Evolutionary conservation across 1,140 invertebrate genomes (phyloP).

Genomic region (Oryctes rhinoceros): DNA sequence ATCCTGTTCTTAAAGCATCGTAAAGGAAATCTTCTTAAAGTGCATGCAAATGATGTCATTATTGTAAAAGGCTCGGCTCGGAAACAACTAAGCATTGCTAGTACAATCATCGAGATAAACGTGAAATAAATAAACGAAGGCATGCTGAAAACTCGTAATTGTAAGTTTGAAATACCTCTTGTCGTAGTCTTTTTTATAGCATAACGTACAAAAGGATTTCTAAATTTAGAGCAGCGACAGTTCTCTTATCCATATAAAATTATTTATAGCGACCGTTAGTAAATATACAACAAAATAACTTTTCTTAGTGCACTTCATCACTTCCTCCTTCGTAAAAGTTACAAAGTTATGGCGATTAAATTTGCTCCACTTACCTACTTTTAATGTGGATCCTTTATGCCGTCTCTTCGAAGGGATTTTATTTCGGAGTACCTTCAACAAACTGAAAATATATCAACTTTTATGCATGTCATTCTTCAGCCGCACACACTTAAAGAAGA

Average conservation of each 20-base stretch:
- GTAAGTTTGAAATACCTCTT: too few relatives aligned
- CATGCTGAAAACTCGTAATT: too few relatives aligned
- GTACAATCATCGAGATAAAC: too few relatives aligned
- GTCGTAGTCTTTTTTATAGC: too few relatives aligned
- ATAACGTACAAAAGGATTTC: not conserved
- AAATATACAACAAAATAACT: slow-evolving; percentile 2
- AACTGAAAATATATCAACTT: slow-evolving; percentile 37
- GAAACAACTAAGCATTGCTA: too few relatives aligned
- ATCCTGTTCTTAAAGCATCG: too few relatives aligned
- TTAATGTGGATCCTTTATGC: not conserved
- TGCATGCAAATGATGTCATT: too few relatives aligned
- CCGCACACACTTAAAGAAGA: not conserved
- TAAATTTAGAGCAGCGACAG: not conserved
- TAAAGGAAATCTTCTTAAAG: too few relatives aligned
- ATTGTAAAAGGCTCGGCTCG: too few relatives aligned
- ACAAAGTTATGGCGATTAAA: slow-evolving; percentile 8
- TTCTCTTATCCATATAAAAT: not conserved
- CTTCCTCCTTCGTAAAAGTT: not conserved
- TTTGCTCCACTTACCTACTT: slow-evolving; percentile 22
- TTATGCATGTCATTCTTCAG: slow-evolving; percentile 27
- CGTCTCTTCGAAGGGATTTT: not conserved
- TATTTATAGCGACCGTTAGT: not conserved
- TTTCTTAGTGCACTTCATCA: not conserved
- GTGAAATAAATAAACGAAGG: too few relatives aligned
- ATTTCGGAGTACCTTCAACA: slow-evolving; percentile 13